These are phyloP conservation scores for Drosophila dunni DNA, from an alignment of 1,140 invertebrate species.

Conservation along the genomic window DNA sequence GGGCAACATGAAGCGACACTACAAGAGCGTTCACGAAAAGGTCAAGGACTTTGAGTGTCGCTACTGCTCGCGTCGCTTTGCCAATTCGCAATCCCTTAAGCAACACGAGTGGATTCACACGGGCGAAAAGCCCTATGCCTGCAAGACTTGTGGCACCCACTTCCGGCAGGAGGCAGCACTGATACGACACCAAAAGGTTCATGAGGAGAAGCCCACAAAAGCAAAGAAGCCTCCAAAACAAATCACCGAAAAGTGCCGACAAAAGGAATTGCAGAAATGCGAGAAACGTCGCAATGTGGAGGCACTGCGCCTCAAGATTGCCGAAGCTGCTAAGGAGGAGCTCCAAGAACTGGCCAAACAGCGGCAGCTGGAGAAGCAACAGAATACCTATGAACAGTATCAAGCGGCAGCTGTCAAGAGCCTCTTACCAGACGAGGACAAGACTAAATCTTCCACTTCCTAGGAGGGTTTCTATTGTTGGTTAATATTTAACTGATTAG, in stretches of 20 bases:
- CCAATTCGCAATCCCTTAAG: conserved; percentile 80
- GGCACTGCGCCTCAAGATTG: conserved; percentile 63
- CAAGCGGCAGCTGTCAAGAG: conserved; percentile 47
- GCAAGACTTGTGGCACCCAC: conserved; percentile 65
- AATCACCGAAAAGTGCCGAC: conserved; percentile 61
- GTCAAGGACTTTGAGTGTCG: conserved; percentile 81
- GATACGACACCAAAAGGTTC: conserved; percentile 80
- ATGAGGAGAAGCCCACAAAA: conserved; percentile 58
- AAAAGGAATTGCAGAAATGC: conserved; percentile 64
- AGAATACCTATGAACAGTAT: conserved; percentile 69
- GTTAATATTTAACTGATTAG: conserved; percentile 66
- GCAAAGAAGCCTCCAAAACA: conserved; percentile 52
- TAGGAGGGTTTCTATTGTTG: conserved; percentile 29
- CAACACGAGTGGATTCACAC: conserved; percentile 84
- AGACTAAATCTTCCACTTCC: neutral
- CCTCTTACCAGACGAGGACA: neutral
- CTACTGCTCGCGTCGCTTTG: conserved; percentile 76
- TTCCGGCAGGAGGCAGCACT: conserved; percentile 79
- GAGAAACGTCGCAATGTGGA: conserved; percentile 62
- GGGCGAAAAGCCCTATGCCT: conserved; percentile 84
- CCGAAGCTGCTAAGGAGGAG: conserved; percentile 71
- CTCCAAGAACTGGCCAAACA: conserved; percentile 61
- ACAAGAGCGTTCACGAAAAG: conserved; percentile 80
- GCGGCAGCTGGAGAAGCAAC: conserved; percentile 46
- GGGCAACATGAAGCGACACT: conserved; percentile 79